Evolutionary conservation across 2,797 vertebrate genomes (phyloP).

Genomic region (Lutra lutra): DNA sequence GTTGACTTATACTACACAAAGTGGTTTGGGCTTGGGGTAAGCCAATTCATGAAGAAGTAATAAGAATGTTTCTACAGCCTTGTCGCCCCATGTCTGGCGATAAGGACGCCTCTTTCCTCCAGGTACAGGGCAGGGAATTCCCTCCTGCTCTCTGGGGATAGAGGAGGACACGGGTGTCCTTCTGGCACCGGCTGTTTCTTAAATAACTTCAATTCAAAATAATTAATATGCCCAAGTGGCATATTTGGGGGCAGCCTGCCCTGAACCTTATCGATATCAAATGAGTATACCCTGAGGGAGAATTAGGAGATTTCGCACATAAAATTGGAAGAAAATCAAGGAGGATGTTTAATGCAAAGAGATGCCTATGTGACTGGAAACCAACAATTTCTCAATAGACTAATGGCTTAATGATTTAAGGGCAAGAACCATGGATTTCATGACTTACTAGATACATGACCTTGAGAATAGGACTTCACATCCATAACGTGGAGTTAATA

Average conservation of each 20-base stretch:
- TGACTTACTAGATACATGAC: neutral
- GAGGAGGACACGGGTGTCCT: neutral
- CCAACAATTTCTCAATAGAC: neutral
- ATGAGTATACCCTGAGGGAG: neutral
- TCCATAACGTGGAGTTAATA: neutral
- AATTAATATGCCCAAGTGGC: neutral
- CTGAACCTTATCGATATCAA: neutral
- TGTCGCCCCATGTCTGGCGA: neutral
- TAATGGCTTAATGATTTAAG: neutral
- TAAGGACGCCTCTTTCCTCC: neutral
- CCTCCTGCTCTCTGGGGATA: neutral
- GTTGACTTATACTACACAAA: neutral
- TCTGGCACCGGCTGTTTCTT: neutral
- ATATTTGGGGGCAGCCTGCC: neutral
- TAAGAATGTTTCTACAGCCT: neutral
- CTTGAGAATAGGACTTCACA: neutral
- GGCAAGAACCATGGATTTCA: neutral
- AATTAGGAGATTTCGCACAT: constrained; percentile 38
- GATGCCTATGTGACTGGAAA: neutral
- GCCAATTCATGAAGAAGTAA: neutral
- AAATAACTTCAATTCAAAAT: neutral
- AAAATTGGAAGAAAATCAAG: neutral
- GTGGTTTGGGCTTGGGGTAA: neutral
- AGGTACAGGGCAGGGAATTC: neutral
- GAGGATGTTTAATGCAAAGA: constrained; percentile 22